phyloP scores from a whole-genome alignment of 2,888 invertebrate species.

The Hermaeophaga mercurialis region DNA sequence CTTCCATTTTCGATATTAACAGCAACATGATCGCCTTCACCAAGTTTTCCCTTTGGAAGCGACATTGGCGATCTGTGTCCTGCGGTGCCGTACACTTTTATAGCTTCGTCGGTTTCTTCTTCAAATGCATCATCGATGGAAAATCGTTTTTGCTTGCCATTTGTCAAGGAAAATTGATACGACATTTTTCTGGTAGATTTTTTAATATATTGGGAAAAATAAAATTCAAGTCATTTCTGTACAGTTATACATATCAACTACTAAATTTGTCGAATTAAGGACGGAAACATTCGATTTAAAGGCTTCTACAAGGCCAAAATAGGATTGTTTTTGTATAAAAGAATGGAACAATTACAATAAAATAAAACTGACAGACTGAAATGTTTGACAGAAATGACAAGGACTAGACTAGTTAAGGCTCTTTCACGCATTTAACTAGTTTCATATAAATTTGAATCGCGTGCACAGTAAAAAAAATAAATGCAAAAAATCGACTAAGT shows the following conservation, averaged over 20 bases:
- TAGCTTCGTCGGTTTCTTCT: constrained; percentile 81
- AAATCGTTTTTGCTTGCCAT: constrained; percentile 64
- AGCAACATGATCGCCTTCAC: constrained; percentile 59
- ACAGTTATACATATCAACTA: constrained; percentile 15
- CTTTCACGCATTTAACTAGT: too few species aligned
- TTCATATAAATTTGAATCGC: too few species aligned
- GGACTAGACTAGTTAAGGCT: too few species aligned
- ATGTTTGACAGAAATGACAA: too few species aligned
- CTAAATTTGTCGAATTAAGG: constrained; percentile 10
- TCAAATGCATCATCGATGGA: constrained; percentile 86
- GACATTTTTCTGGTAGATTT: constrained; percentile 40
- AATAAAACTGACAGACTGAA: too few species aligned
- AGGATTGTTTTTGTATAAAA: constrained; percentile 7
- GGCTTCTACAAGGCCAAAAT: constrained; percentile 16
- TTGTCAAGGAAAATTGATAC: constrained; percentile 45
- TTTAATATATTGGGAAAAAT: constrained; percentile 16
- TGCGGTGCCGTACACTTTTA: constrained; percentile 80
- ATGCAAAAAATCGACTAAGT: too few species aligned
- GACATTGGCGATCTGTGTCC: constrained; percentile 68
- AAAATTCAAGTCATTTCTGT: constrained; percentile 24
- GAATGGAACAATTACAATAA: too few species aligned
- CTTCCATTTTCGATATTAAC: constrained; percentile 50
- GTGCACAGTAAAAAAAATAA: too few species aligned
- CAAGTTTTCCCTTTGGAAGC: constrained; percentile 61
- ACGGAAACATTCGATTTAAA: constrained; percentile 22